These are phyloP conservation scores for Pangasius larnaudii DNA, from an alignment of 2,797 vertebrate genomes.

Conservation along the genomic window DNA sequence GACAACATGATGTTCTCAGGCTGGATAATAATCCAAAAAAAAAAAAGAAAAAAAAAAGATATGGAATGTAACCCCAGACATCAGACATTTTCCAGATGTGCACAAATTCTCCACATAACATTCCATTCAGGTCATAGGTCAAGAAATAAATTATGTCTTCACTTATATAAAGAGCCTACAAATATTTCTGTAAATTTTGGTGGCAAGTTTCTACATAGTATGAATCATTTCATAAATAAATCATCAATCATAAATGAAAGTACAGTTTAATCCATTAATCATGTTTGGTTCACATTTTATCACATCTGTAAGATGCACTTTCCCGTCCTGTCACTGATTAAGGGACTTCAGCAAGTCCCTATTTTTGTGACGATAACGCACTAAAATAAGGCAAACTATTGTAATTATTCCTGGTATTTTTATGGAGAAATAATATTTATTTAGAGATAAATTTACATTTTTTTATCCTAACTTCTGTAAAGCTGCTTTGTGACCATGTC, in stretches of 20 bases:
- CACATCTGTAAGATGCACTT: neutral
- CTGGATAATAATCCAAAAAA: slow-evolving; percentile 58
- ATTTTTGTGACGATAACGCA: neutral
- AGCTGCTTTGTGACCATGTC: neutral
- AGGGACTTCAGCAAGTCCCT: neutral
- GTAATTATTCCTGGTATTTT: neutral
- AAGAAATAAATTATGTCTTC: neutral
- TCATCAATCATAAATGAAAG: neutral
- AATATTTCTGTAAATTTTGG: neutral
- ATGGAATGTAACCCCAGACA: neutral
- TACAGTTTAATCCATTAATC: neutral
- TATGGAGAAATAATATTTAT: neutral
- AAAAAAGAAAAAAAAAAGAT: neutral
- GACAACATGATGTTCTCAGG: slow-evolving; percentile 84
- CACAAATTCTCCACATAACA: neutral
- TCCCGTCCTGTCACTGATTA: neutral
- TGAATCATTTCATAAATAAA: neutral
- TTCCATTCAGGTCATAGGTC: neutral
- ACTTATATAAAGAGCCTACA: neutral
- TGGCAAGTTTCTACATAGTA: neutral
- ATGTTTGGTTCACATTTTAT: neutral
- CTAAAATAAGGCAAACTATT: neutral
- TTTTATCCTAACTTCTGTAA: neutral
- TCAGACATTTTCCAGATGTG: slow-evolving; percentile 16
- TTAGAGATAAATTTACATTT: neutral